Base-by-base conservation (phyloP, 2,113 vertebrate genomes). In the Zeus faber region DNA sequence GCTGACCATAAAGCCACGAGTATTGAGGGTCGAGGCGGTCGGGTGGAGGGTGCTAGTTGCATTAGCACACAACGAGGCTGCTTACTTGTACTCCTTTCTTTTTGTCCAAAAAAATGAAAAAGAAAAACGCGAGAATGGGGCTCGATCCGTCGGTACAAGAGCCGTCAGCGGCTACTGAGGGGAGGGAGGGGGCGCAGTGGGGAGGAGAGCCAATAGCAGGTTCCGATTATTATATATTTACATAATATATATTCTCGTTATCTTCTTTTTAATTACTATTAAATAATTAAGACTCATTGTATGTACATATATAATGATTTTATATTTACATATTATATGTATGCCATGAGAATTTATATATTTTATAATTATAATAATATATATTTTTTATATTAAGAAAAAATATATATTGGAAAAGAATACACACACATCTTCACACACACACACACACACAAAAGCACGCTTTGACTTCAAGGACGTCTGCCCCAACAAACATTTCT, bases 121-220 rank as follows among this genome's bases (percentile, higher is more conserved):
- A 70, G 45, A 80, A 87, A 88, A 84, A 49, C 62, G 69, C 73
- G 66, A 86, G 47, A 55, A 63, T 63, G 70, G 74, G 74, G 67
- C 60, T 83, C 63, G 74, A 84, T 85, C 85, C 83, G 79, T 88
- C 86, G 79, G 79, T 86, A 79, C 67, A 83, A 86, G 89, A 90
- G 88, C 90, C 87, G 89, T 89, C 89, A 89, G 80, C 88, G 89
- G 89, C 90, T 90, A 86, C 90, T 90, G 82, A 66, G 61, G n/a
- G 22, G 31, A 52, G 45, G 17, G 13, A 6, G 6, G 13, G 2
- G 16, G 13, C 6, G 6, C 6, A 14, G 35, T 17, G 13, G 16
- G 39, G 16, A n/a, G 13, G 17, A 4, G n/a, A 37, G n/a, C 33
- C 33, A 37, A 29, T 14, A 4, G 33, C 13, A 37, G 11, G 5